Base-by-base conservation (phyloP, 2,797 vertebrate species). In the Lacerta viridis region DNA sequence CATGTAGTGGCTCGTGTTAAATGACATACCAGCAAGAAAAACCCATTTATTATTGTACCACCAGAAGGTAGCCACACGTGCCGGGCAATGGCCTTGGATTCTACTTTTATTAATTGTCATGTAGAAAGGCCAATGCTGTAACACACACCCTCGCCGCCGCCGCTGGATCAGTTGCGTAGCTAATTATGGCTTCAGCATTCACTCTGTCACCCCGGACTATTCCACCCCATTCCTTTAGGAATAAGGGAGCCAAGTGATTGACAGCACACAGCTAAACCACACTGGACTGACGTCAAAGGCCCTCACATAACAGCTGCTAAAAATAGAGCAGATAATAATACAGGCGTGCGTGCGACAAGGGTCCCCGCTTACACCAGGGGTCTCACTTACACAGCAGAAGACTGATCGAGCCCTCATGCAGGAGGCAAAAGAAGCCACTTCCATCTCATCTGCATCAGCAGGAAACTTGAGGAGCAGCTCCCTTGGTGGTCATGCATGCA, bases 271-370 rank as follows among this genome's bases (percentile, higher is more conserved):
- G 94, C 90, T 77, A 59, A 92, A 85, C 89, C 93, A 88, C 39
- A n/a, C 93, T 1, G 10, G 10, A 46, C 86, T 93, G 94, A 96
- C 94, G 91, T 96, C 96, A 96, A 95, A 91, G 66, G 83, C 91
- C 85, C 85, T 93, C 66, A 7, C 83, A 89, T 88, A 94, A 94
- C 39, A 79, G 92, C 1, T 71, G 92, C 95, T 95, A 96, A 94
- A 96, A 95, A 96, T 93, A 92, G 20, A 41, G 81, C 69, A 39
- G 71, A 10, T 59, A 59, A 90, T n/a, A 92, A 89, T 84, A 84
- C 59, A 91, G 78, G 69, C 68, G 84, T 90, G 90, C 82, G 50
- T 92, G 92, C 0, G 3, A 90, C 27, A 64, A 88, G 80, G 91
- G 90, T 85, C 83, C 3, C 81, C 43, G 83, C 88, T 82, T 36